Conservation (phyloP, 35 echinoderm and acorn worm genomes). For the Lytechinus pictus region DNA sequence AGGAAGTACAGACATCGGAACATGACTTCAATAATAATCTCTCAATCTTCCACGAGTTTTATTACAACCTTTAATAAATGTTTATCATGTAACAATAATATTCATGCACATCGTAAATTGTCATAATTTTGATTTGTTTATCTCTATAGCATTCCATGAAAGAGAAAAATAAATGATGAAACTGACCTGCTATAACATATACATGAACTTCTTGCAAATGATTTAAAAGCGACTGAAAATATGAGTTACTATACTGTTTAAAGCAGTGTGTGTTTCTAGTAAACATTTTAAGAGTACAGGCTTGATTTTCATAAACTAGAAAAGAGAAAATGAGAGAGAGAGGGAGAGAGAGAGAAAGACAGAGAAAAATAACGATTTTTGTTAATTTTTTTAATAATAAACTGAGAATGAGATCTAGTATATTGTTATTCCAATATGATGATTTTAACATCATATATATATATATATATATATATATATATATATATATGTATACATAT, state of each 20-base stretch:
- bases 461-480: too few relatives aligned
- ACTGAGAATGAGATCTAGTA: too few relatives aligned
- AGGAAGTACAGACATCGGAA: background rate
- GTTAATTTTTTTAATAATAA: too few relatives aligned
- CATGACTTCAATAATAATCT: background rate
- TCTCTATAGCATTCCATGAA: background rate
- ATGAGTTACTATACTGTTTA: background rate
- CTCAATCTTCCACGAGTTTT: background rate
- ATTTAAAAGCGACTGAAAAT: background rate
- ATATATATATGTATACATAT: too few relatives aligned
- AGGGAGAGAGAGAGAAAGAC: too few relatives aligned
- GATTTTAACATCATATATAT: too few relatives aligned
- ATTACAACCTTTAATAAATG: background rate
- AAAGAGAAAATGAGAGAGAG: too few relatives aligned
- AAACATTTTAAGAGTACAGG: too few relatives aligned
- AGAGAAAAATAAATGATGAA: background rate
- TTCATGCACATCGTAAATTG: background rate
- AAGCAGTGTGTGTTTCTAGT: too few relatives aligned
- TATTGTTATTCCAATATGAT: too few relatives aligned
- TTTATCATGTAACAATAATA: background rate
- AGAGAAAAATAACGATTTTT: too few relatives aligned
- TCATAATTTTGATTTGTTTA: background rate
- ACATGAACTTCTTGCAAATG: background rate
- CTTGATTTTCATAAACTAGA: too few relatives aligned
- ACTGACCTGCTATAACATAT: background rate